phyloP scores from a whole-genome alignment of 1,140 invertebrate genomes.

The Eumeta japonica region DNA sequence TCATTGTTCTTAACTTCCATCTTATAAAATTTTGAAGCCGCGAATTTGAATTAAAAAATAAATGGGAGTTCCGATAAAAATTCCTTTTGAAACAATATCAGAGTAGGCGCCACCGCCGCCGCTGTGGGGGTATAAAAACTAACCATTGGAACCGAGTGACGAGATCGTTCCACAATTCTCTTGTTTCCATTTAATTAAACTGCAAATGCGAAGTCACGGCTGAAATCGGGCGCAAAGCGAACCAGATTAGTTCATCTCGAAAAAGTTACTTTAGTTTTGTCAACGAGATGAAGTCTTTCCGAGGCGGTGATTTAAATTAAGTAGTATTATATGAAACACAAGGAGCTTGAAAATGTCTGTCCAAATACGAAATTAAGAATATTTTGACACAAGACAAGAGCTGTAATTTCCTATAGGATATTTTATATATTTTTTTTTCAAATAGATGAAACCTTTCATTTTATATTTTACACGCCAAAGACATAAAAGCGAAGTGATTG shows the following conservation, averaged over 20 bases:
- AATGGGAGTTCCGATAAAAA: slow-evolving; percentile 12
- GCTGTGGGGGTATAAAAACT: slow-evolving; percentile 21
- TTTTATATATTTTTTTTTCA: too few species aligned
- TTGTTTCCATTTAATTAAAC: slow-evolving; percentile 48
- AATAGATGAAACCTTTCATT: too few species aligned
- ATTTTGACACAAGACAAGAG: too few species aligned
- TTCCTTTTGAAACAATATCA: slow-evolving; percentile 21
- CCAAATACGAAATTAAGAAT: too few species aligned
- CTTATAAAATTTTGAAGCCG: slow-evolving; percentile 26
- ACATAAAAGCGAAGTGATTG: too few species aligned
- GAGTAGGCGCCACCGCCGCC: slow-evolving; percentile 15
- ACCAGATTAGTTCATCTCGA: slow-evolving; percentile 19
- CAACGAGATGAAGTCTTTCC: slow-evolving; percentile 29
- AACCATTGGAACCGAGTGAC: slow-evolving; percentile 26
- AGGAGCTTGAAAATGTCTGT: too few species aligned
- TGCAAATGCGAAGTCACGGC: slow-evolving; percentile 32
- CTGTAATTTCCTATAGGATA: too few species aligned
- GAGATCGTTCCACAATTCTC: slow-evolving; percentile 29
- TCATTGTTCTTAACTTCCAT: too few species aligned
- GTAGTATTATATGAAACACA: too few species aligned
- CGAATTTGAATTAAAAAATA: too few species aligned
- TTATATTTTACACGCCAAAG: too few species aligned
- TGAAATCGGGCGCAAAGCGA: slow-evolving; percentile 8
- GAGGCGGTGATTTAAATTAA: slow-evolving; percentile 16
- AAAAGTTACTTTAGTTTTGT: slow-evolving; percentile 26